Percentiles rank a stretch among this genome's conserved stretches.
Conservation (phyloP, 2,113 vertebrate species). For the Microcebus murinus region DNA sequence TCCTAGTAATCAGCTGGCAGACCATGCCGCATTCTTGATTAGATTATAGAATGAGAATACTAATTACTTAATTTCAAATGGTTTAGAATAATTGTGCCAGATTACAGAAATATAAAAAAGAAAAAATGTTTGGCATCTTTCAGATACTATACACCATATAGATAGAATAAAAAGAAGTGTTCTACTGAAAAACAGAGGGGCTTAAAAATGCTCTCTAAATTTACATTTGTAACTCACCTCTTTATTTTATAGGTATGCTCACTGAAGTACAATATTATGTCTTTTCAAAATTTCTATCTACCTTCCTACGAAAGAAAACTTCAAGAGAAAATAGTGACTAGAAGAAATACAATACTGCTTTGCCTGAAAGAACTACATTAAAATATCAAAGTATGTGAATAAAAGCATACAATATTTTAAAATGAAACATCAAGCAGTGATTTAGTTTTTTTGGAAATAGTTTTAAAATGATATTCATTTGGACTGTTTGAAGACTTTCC, state of each 20-base stretch:
- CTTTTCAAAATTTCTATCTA: slow-evolving; percentile 40
- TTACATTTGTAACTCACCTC: not conserved
- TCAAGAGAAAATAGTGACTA: slow-evolving; percentile 58
- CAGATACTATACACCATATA: not conserved
- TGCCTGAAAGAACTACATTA: slow-evolving; percentile 62
- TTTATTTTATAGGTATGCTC: slow-evolving; percentile 11
- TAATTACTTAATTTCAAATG: slow-evolving; percentile 55
- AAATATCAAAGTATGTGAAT: slow-evolving; percentile 68
- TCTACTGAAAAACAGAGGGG: slow-evolving; percentile 18
- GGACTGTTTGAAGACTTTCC: slow-evolving; percentile 65
- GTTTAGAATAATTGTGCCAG: slow-evolving; percentile 39
- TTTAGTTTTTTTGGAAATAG: slow-evolving; percentile 47
- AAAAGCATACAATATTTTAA: slow-evolving; percentile 65
- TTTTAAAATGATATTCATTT: slow-evolving; percentile 67
- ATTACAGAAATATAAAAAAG: not conserved
- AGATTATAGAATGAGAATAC: slow-evolving; percentile 60
- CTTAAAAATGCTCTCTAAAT: not conserved
- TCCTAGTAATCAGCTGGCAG: slow-evolving; percentile 57
- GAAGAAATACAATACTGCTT: slow-evolving; percentile 38
- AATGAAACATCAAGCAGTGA: slow-evolving; percentile 72
- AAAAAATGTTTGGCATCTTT: not conserved
- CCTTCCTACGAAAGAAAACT: slow-evolving; percentile 47
- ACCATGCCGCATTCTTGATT: slow-evolving; percentile 68
- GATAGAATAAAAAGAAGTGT: not conserved
- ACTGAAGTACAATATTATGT: not conserved